A percentile compares a stretch with the other conserved stretches of the same genome.
These are phyloP conservation scores for Eilema griseolum DNA, from an alignment of 2,888 invertebrate genomes.

Conservation along the genomic window DNA sequence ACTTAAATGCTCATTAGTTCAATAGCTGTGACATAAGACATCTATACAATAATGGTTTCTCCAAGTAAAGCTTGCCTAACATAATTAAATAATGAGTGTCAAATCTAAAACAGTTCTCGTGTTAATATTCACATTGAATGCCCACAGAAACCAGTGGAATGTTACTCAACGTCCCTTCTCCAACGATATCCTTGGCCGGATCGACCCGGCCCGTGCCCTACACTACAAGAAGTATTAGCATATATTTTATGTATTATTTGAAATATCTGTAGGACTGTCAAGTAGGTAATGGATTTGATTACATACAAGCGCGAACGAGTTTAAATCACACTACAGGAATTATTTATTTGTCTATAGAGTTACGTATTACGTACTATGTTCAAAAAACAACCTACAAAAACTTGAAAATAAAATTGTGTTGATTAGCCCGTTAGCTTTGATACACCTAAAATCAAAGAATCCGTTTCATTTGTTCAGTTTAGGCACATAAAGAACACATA, in stretches of 20 bases:
- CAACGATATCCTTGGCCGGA: constrained; percentile 64
- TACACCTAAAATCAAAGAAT: too few relatives aligned
- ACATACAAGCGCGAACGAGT: neutral
- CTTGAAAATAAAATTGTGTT: too few relatives aligned
- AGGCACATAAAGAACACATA: too few relatives aligned
- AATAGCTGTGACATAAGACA: too few relatives aligned
- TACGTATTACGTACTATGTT: too few relatives aligned
- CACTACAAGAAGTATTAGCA: constrained; percentile 59
- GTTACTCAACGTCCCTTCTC: constrained; percentile 68
- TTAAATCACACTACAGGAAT: neutral
- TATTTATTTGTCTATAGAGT: neutral
- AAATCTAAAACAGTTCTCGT: constrained; percentile 5
- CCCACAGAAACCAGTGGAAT: constrained; percentile 59
- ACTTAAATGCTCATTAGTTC: too few relatives aligned
- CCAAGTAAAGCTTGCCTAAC: neutral
- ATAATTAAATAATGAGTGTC: neutral
- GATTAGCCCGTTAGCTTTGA: too few relatives aligned
- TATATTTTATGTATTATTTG: constrained; percentile 32
- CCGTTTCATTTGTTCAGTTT: too few relatives aligned
- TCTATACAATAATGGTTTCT: too few relatives aligned
- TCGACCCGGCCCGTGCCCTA: constrained; percentile 57
- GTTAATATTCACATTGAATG: constrained; percentile 42
- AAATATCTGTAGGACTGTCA: neutral
- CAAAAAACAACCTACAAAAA: neutral
- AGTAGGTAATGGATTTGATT: neutral